A percentile compares a stretch with the other conserved stretches of the same genome.
Conservation (phyloP, 2,888 invertebrate species). For the Polia nebulosa region DNA sequence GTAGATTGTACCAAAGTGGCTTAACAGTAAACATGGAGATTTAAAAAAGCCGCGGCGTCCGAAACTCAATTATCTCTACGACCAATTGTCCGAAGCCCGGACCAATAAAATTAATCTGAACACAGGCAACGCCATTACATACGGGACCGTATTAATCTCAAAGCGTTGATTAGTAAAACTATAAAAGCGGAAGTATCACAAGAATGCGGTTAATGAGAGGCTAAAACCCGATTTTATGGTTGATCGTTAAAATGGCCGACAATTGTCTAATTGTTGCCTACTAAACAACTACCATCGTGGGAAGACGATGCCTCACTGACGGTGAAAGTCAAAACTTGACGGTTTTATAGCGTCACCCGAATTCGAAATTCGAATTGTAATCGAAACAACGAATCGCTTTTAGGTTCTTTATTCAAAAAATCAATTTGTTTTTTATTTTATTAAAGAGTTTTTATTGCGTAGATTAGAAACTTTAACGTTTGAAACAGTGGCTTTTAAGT, state of each 20-base stretch:
- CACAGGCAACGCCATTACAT: constrained; percentile 87
- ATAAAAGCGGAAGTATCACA: constrained; percentile 91
- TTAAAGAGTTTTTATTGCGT: constrained; percentile 67
- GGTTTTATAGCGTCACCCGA: constrained; percentile 84
- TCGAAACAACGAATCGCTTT: constrained; percentile 87
- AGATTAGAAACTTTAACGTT: constrained; percentile 52
- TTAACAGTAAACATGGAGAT: constrained; percentile 82
- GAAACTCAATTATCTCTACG: constrained; percentile 90
- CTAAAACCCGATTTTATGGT: constrained; percentile 89
- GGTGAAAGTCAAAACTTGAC: constrained; percentile 86
- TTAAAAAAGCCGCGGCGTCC: constrained; percentile 81
- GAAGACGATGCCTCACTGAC: constrained; percentile 84
- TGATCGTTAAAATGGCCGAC: constrained; percentile 90
- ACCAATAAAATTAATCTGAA: constrained; percentile 89
- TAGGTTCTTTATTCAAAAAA: constrained; percentile 79
- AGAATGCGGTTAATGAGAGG: constrained; percentile 90
- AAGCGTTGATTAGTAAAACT: constrained; percentile 91
- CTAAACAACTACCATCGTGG: constrained; percentile 87
- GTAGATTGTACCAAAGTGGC: constrained; percentile 78
- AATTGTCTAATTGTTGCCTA: constrained; percentile 90
- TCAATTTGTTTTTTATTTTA: constrained; percentile 82
- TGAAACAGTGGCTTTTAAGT: constrained; percentile 65
- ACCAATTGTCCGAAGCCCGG: constrained; percentile 87
- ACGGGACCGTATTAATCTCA: constrained; percentile 88
- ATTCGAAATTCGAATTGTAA: constrained; percentile 84